These are phyloP conservation scores for Galaxea fascicularis DNA, from an alignment of 92 coral and sea anemone species.

Conservation along the genomic window DNA sequence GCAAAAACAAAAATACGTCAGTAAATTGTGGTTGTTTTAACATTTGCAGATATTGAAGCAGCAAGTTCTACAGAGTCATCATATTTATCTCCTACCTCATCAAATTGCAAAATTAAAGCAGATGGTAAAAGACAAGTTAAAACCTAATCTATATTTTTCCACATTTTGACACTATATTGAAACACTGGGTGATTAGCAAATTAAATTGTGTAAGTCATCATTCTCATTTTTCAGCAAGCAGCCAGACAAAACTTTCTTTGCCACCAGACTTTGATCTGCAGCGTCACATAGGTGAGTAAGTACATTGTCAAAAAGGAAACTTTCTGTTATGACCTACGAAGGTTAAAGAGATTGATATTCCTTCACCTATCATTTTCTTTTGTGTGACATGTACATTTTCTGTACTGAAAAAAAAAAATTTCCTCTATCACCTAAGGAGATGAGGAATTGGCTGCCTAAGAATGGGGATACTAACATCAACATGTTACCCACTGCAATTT, in stretches of 20 bases:
- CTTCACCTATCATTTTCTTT: too few species aligned
- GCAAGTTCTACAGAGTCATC: conserved; percentile 77
- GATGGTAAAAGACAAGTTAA: conserved; percentile 65
- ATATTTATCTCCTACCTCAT: conserved; percentile 62
- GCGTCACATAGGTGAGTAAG: conserved; percentile 68
- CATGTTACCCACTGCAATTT: too few species aligned
- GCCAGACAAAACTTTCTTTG: conserved; percentile 84
- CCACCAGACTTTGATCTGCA: conserved; percentile 86
- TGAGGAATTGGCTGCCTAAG: too few species aligned
- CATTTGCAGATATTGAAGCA: conserved; percentile 63
- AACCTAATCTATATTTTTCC: background rate
- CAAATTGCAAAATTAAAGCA: conserved; percentile 16
- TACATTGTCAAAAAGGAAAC: background rate
- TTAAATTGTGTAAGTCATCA: background rate
- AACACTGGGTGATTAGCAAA: background rate
- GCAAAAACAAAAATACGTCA: background rate
- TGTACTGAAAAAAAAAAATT: too few species aligned
- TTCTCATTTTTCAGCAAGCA: conserved; percentile 65
- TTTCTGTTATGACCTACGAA: background rate
- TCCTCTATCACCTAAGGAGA: too few species aligned
- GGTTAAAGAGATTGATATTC: background rate
- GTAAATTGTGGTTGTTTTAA: background rate
- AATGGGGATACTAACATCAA: too few species aligned
- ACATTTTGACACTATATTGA: too few species aligned
- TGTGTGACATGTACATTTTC: background rate